Evolutionary conservation across 2,113 vertebrate genomes (phyloP).

Genomic region (Onychostruthus taczanowskii): DNA sequence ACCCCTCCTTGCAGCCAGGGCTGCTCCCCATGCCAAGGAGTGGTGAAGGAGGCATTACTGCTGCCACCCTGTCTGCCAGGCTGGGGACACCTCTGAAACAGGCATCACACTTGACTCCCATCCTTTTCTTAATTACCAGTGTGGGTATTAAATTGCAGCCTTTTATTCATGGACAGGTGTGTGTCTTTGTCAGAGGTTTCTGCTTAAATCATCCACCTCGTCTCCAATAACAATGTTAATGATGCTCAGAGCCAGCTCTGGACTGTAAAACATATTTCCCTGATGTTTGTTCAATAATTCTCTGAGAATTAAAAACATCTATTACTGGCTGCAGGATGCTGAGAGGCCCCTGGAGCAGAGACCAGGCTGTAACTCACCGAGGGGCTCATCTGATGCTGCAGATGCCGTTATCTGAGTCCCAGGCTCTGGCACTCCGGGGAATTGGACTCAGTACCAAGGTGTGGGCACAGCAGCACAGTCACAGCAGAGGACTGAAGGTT

Average conservation of each 20-base stretch:
- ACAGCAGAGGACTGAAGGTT: not conserved
- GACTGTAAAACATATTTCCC: conserved; percentile 75
- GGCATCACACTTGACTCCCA: not conserved
- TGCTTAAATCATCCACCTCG: conserved; percentile 65
- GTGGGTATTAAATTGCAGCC: conserved; percentile 27
- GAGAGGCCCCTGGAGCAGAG: conserved; percentile 50
- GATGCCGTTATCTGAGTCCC: not conserved
- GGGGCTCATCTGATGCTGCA: conserved; percentile 39
- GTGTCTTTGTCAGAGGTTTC: conserved; percentile 70
- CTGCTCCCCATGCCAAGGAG: not conserved
- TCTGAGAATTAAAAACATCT: conserved; percentile 75
- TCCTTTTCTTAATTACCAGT: conserved; percentile 58
- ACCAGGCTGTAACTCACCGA: conserved; percentile 49
- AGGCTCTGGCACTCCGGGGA: not conserved
- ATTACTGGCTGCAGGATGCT: conserved; percentile 63
- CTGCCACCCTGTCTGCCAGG: not conserved
- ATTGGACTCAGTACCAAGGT: not conserved
- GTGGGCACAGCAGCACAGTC: not conserved
- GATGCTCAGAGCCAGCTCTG: conserved; percentile 55
- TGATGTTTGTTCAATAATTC: conserved; percentile 80
- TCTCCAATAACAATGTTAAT: conserved; percentile 72
- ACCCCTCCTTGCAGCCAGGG: not conserved
- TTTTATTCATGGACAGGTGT: conserved; percentile 72
- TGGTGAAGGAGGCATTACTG: not conserved
- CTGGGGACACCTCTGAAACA: not conserved